These are phyloP conservation scores for Paragorgia papillata DNA, from an alignment of 92 coral and sea anemone genomes.

Conservation along the genomic window DNA sequence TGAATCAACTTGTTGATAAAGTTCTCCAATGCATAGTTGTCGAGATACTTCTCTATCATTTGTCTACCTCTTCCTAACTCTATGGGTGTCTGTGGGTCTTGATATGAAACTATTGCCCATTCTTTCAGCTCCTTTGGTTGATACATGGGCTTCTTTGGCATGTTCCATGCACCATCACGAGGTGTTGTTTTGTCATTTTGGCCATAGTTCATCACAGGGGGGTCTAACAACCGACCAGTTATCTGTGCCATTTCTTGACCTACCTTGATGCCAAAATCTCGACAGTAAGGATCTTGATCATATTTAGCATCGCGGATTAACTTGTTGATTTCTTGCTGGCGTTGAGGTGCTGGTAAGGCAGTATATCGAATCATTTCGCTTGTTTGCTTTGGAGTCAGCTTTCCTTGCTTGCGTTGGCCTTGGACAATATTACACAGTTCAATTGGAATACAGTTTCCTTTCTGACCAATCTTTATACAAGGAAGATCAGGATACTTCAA, in stretches of 20 bases:
- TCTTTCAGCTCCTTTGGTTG: slow-evolving; percentile 28
- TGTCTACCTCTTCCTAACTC: no score
- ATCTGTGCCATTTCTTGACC: slow-evolving; percentile 73
- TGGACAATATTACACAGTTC: slow-evolving; percentile 79
- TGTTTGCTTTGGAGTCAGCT: slow-evolving; percentile 74
- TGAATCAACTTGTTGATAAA: slow-evolving; percentile 10
- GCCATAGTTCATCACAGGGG: slow-evolving; percentile 76
- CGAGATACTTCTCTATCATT: neutral
- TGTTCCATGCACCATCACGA: slow-evolving; percentile 84
- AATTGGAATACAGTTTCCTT: slow-evolving; percentile 75
- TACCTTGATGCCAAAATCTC: slow-evolving; percentile 71
- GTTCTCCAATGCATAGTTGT: slow-evolving; percentile 19
- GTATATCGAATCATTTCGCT: slow-evolving; percentile 78
- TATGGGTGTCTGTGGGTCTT: no score
- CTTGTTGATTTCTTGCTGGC: slow-evolving; percentile 56
- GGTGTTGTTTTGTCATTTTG: slow-evolving; percentile 47
- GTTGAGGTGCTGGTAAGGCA: slow-evolving; percentile 73
- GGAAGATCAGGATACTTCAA: slow-evolving; percentile 66
- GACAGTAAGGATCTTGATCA: slow-evolving; percentile 19
- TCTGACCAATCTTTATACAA: slow-evolving; percentile 58
- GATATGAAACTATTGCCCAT: slow-evolving; percentile 29
- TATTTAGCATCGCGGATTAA: slow-evolving; percentile 57
- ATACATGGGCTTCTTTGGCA: slow-evolving; percentile 54
- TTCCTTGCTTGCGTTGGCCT: slow-evolving; percentile 56
- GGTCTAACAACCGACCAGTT: slow-evolving; percentile 71